Evolutionary conservation across 2,113 vertebrate genomes (phyloP), one percentile per base, ranked within the genome.

Genomic region (Anarhynchus alexandrinus): DNA sequence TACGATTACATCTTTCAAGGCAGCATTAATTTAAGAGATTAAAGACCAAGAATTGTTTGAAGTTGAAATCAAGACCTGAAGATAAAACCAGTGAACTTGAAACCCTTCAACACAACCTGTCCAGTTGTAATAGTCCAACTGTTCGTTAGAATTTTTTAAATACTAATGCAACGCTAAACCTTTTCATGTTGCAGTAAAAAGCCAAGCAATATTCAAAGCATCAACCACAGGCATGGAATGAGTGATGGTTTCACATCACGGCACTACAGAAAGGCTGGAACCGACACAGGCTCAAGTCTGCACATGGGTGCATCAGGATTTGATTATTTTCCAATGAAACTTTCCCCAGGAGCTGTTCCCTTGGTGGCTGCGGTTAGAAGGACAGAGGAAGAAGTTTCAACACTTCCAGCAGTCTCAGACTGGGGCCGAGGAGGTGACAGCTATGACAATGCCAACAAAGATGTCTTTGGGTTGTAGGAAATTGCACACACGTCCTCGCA

Each of bases 401-500:
- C 59, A 45, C 36, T 87, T 88, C 65, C 45, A 65, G 21, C 34
- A 78, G 27, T 23, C 34, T 73, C 64, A 61, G 59, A 42, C 20
- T 23, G 26, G 59, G 59, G 29, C 36, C 55, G 52, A 13, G 38
- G 34, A 59, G 45, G 45, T 70, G 47, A 61, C 55, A 81, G 58
- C 54, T 59, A 51, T 2, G 14, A 62, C 42, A 85, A 66, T 1
- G 2, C 14, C n/a, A 40, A 57, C 15, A n/a, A 21, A 36, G 42
- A 55, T 66, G 45, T 29, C 61, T 62, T 27, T 40, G 64, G 55
- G 13, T 27, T 34, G 52, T 58, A 51, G 57, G 34, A 92, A 57
- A 59, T 5, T 34, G 45, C 26, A 42, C 22, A 21, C 13, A n/a
- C 0, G 0, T 5, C n/a, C n/a, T 30, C 0, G 0, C 66, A 42